Base-by-base conservation (phyloP, 2,113 vertebrate species). In the Labeo rohita region DNA sequence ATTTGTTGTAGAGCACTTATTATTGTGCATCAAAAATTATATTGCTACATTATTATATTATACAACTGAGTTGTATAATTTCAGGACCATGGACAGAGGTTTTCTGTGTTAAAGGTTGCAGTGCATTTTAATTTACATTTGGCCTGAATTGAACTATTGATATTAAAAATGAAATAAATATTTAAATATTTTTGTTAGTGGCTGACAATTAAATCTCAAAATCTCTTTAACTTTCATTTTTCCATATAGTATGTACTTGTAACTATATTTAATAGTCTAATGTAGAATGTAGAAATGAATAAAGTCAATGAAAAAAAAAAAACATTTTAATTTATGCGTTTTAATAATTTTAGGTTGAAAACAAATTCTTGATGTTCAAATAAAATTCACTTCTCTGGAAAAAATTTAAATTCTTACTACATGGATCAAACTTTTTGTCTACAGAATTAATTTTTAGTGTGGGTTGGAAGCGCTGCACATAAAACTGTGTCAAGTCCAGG, bases 41-140 rank as follows among this genome's bases (percentile, higher is more conserved):
- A 18, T 39, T 78, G 16, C 0, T 28, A 28, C 28, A 28, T 28
- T 28, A 28, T 28, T 28, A 28, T 28, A 28, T 28, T 28, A 28
- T 28, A 28, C 28, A 28, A 28, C 1, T 28, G 2, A 21, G 15
- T 34, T 78, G 28, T 54, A 1, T 56, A 12, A 10, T 56, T 78
- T 78, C 75, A 78, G 75, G 75, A 78, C 75, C 75, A 56, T 39
- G 75, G 75, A 56, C 75, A 78, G 28, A 1, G 75, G 36, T 78
- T 39, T 54, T 77, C 0, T 74, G 10, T 77, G n/a, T 54, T 47
- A 77, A 50, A 52, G 49, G 49, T 77, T 77, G 3, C 72, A 74
- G 18, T 74, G 2, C 43, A 8, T 7, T 23, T 74, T 12, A 11
- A 47, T 74, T 15, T 52, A 16, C 23, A 54, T 52, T 6, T 52